Percentiles rank a stretch among this genome's conserved stretches.
These are phyloP conservation scores for Scrobipalpa costella DNA, from an alignment of 2,888 invertebrate genomes.

Conservation along the genomic window DNA sequence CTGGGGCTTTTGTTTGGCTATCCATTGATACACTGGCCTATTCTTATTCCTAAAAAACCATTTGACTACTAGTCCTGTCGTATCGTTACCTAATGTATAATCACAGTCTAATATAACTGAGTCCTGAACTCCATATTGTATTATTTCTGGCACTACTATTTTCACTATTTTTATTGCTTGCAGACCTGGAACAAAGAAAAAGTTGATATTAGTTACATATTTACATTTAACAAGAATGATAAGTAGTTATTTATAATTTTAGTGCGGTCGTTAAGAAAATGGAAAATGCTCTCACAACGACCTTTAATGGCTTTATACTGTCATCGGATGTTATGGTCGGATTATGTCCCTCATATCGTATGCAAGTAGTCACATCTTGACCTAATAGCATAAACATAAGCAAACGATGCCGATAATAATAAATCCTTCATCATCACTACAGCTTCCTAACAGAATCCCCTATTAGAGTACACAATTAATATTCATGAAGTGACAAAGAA, in stretches of 20 bases:
- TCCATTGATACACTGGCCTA: constrained; percentile 89
- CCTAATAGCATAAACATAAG: constrained; percentile 54
- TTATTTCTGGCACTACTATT: constrained; percentile 82
- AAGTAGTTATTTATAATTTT: not conserved
- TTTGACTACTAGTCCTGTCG: constrained; percentile 86
- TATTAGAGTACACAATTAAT: constrained; percentile 48
- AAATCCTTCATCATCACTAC: constrained; percentile 43
- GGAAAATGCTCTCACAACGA: not conserved
- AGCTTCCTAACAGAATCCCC: constrained; percentile 30
- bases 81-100: constrained; percentile 83
- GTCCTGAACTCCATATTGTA: constrained; percentile 82
- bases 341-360: not conserved
- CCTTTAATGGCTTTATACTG: not conserved
- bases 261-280: not conserved
- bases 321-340: not conserved
- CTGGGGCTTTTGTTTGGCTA: constrained; percentile 84
- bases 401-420: constrained; percentile 52
- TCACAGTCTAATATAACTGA: constrained; percentile 88
- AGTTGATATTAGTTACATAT: constrained; percentile 7
- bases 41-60: constrained; percentile 87
- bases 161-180: constrained; percentile 82
- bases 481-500: constrained; percentile 43
- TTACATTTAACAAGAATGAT: not conserved
- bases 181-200: constrained; percentile 75
- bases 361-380: constrained; percentile 38